Conservation (phyloP, 2,797 vertebrate species). For the Sphenopsis melanotis region DNA sequence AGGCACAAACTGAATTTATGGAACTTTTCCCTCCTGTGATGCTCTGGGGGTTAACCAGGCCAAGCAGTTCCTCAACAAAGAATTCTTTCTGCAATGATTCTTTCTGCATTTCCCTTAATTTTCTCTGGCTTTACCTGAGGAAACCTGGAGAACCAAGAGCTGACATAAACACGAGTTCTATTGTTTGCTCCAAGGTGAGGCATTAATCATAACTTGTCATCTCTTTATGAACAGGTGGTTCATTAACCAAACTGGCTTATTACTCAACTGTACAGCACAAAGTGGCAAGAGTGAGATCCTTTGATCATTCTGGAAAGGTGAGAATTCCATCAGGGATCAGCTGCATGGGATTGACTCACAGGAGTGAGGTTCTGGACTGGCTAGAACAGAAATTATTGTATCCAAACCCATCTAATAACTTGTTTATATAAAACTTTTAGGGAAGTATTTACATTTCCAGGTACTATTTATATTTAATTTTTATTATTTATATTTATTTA, state of each 20-base stretch:
- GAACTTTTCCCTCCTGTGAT: neutral
- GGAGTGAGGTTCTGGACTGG: neutral
- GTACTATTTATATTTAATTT: neutral
- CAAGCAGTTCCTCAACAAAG: neutral
- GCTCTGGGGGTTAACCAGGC: neutral
- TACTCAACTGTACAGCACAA: slow-evolving; percentile 99
- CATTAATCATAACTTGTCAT: neutral
- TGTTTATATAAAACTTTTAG: neutral
- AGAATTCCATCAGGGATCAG: neutral
- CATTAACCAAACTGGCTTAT: slow-evolving; percentile 95
- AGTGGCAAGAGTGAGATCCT: slow-evolving; percentile 96
- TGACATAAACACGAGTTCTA: neutral
- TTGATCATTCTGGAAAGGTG: slow-evolving; percentile 91
- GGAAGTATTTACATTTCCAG: neutral
- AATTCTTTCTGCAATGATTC: neutral
- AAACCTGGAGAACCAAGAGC: neutral
- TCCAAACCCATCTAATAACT: neutral
- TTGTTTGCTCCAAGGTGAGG: neutral
- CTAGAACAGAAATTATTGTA: neutral
- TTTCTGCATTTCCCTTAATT: neutral
- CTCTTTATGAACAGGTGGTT: slow-evolving; percentile 83
- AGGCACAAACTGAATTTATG: neutral
- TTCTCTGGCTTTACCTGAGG: neutral
- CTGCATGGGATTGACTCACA: neutral
- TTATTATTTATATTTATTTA: no score